A percentile compares a stretch with the other conserved stretches of the same genome.
phyloP scores from a whole-genome alignment of 37 sponge, comb jelly and placozoan genomes.

The Ephydatia muelleri region DNA sequence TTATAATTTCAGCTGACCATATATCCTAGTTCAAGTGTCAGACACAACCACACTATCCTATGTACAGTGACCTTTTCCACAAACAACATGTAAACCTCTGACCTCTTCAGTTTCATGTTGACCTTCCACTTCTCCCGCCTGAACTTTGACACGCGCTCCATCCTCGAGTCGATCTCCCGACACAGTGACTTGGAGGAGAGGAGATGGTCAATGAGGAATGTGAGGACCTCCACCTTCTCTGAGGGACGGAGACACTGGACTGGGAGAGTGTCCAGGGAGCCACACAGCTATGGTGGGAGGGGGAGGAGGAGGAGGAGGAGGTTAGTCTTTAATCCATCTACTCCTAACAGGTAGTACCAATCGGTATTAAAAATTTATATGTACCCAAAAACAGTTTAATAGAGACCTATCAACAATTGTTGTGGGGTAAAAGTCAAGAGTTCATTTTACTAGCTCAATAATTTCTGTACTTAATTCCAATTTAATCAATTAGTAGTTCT shows the following conservation, averaged over 20 bases:
- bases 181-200: constrained; percentile 51
- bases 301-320: background rate
- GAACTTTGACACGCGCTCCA: constrained; percentile 67
- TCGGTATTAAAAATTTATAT: too few relatives aligned
- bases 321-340: too few relatives aligned
- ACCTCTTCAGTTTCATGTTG: constrained; percentile 79
- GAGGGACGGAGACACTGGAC: constrained; percentile 53
- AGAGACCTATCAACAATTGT: too few relatives aligned
- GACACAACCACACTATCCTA: too few relatives aligned
- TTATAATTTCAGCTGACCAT: background rate
- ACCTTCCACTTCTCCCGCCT: constrained; percentile 89
- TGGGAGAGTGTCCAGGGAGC: constrained; percentile 27
- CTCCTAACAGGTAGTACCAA: too few relatives aligned
- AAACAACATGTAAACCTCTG: background rate
- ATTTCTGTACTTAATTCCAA: too few relatives aligned
- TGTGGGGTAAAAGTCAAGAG: too few relatives aligned
- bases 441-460: too few relatives aligned
- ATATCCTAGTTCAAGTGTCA: background rate
- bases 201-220: constrained; percentile 62
- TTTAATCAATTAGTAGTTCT: too few relatives aligned
- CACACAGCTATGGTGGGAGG: constrained; percentile 12
- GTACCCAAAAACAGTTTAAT: too few relatives aligned
- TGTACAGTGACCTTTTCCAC: background rate
- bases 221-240: constrained; percentile 57
- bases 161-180: constrained; percentile 73